phyloP scores from a whole-genome alignment of 2,113 vertebrate species.

The Geothlypis trichas region DNA sequence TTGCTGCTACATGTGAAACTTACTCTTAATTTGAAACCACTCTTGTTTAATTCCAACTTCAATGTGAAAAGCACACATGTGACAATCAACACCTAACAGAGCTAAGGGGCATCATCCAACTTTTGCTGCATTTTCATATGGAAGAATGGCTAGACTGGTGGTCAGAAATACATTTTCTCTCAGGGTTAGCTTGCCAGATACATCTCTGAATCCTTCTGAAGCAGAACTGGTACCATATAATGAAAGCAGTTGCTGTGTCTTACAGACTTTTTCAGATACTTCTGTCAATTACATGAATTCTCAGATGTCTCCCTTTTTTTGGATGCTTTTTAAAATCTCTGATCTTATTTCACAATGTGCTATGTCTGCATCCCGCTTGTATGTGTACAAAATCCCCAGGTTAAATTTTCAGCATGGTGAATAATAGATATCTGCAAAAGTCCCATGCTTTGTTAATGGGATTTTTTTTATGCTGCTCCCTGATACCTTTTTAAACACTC shows the following conservation, averaged over 20 bases:
- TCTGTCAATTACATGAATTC: not conserved
- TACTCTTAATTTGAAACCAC: not conserved
- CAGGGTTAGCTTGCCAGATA: not conserved
- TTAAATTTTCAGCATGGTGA: not conserved
- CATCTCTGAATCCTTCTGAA: not conserved
- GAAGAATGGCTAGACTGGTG: not conserved
- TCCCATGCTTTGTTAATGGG: not conserved
- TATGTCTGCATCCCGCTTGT: not conserved
- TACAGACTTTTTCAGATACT: not conserved
- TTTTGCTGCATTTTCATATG: not conserved
- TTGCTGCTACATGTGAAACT: not conserved
- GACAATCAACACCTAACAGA: not conserved
- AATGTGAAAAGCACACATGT: not conserved
- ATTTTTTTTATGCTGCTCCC: slow-evolving; percentile 2
- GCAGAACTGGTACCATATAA: not conserved
- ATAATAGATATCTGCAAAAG: not conserved
- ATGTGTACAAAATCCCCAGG: not conserved
- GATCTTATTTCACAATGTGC: not conserved
- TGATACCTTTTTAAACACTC: not conserved
- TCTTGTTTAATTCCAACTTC: not conserved
- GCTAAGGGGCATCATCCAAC: not conserved
- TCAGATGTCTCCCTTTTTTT: not conserved
- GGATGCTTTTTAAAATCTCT: not conserved
- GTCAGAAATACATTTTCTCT: not conserved
- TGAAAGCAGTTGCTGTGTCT: not conserved